Percentiles rank a stretch among this genome's conserved stretches.
These are phyloP conservation scores for Pollenia griseotomentosa DNA, from an alignment of 2,888 invertebrate genomes.

Conservation along the genomic window DNA sequence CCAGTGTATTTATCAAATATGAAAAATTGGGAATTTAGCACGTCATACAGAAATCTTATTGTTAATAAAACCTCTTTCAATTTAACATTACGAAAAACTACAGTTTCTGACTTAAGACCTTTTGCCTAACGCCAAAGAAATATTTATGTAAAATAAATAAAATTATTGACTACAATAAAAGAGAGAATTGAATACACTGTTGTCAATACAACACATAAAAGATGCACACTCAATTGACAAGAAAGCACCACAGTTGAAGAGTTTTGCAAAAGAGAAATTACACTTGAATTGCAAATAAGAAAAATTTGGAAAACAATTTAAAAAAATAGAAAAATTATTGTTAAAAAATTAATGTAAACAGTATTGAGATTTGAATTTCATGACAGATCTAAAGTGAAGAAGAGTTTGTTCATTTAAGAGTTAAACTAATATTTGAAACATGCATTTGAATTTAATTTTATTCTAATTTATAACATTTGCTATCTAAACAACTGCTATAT, in stretches of 20 bases:
- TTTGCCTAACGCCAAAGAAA: background rate
- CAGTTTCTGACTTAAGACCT: too few species aligned
- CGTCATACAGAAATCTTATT: too few species aligned
- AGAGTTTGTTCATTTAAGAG: too few species aligned
- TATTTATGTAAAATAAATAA: background rate
- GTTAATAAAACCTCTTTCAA: too few species aligned
- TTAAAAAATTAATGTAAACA: too few species aligned
- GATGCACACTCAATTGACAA: constrained; percentile 48
- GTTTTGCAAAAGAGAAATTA: background rate
- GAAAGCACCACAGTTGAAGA: constrained; percentile 29
- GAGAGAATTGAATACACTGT: constrained; percentile 2
- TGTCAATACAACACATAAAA: constrained; percentile 11
- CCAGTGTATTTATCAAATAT: too few species aligned
- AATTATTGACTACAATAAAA: background rate
- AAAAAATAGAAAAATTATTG: background rate
- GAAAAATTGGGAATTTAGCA: too few species aligned
- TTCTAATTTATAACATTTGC: too few species aligned
- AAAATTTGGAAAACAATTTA: background rate
- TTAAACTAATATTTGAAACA: too few species aligned
- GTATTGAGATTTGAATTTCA: background rate
- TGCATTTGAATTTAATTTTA: too few species aligned
- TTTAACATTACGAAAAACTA: too few species aligned
- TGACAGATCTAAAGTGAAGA: background rate
- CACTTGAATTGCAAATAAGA: constrained; percentile 23
- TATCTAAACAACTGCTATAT: too few species aligned